phyloP scores from a whole-genome alignment of 1,140 invertebrate genomes.

The Tribolium castaneum region DNA sequence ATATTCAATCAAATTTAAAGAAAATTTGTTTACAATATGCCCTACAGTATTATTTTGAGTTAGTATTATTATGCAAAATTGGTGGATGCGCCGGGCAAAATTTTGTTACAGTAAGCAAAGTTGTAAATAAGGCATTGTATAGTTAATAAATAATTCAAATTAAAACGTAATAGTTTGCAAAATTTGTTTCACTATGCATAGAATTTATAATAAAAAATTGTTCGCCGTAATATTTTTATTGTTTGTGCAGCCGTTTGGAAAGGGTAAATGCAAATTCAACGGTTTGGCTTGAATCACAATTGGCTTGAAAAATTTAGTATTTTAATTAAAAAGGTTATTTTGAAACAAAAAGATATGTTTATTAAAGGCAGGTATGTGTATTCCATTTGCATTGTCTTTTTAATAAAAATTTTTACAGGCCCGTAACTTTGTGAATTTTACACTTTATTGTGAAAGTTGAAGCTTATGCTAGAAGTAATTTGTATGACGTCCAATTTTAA shows the following conservation, averaged over 20 bases:
- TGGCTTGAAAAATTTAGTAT: neutral
- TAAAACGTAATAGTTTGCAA: too few species aligned
- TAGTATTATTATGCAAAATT: too few species aligned
- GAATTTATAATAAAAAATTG: neutral
- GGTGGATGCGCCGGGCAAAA: neutral
- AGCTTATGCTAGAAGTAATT: too few species aligned
- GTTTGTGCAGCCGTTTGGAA: neutral
- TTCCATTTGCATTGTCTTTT: neutral
- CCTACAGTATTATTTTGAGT: too few species aligned
- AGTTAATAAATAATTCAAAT: too few species aligned
- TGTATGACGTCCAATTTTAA: too few species aligned
- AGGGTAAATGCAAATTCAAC: neutral
- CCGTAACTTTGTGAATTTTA: neutral
- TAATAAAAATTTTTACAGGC: neutral
- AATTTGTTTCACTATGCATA: too few species aligned
- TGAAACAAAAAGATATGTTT: neutral
- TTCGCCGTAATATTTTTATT: neutral
- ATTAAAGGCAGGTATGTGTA: neutral
- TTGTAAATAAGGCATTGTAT: too few species aligned
- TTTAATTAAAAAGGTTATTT: neutral
- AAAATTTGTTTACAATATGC: too few species aligned
- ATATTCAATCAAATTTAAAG: too few species aligned
- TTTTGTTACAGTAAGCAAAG: neutral
- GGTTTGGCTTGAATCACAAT: neutral
- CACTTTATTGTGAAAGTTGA: neutral